Evolutionary conservation across 2,797 vertebrate genomes (phyloP).

Genomic region (Lagocephalus sceleratus): DNA sequence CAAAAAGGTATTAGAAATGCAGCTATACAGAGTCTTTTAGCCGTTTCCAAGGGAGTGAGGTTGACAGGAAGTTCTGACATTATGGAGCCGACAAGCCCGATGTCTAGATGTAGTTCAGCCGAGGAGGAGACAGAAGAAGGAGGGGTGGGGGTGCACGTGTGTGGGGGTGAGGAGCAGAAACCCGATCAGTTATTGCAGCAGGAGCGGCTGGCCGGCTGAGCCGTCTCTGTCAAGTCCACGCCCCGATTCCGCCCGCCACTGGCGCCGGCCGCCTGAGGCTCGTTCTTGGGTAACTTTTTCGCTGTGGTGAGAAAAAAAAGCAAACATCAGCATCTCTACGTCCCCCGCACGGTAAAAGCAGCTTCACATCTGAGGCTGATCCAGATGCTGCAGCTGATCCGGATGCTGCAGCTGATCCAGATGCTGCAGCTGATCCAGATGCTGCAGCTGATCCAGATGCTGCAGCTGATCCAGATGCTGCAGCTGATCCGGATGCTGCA

Average conservation of each 20-base stretch:
- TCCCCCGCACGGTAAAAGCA: too few relatives aligned
- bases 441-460: too few relatives aligned
- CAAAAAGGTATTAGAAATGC: conserved; percentile 89
- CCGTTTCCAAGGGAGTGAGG: conserved; percentile 83
- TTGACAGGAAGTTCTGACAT: conserved; percentile 70
- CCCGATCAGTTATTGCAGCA: conserved; percentile 94
- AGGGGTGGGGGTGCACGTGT: conserved; percentile 6
- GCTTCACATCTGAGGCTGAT: too few relatives aligned
- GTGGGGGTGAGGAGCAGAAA: conserved; percentile 26
- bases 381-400: too few relatives aligned
- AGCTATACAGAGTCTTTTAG: conserved; percentile 91
- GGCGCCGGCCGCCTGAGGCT: conserved; percentile 85
- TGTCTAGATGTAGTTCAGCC: conserved; percentile 84
- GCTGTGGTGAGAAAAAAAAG: conserved; percentile 68
- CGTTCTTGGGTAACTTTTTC: conserved; percentile 97
- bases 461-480: too few relatives aligned
- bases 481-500: too few relatives aligned
- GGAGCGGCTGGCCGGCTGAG: conserved; percentile 88
- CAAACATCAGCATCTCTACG: not conserved
- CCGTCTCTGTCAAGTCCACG: conserved; percentile 94
- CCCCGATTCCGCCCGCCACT: conserved; percentile 86
- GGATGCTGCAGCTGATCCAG: too few relatives aligned
- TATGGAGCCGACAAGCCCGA: conserved; percentile 70
- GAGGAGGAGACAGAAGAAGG: conserved; percentile 41
- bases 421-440: too few relatives aligned